These are phyloP conservation scores for Drosophila melanosoma DNA, from an alignment of 2,888 invertebrate species.

Conservation along the genomic window DNA sequence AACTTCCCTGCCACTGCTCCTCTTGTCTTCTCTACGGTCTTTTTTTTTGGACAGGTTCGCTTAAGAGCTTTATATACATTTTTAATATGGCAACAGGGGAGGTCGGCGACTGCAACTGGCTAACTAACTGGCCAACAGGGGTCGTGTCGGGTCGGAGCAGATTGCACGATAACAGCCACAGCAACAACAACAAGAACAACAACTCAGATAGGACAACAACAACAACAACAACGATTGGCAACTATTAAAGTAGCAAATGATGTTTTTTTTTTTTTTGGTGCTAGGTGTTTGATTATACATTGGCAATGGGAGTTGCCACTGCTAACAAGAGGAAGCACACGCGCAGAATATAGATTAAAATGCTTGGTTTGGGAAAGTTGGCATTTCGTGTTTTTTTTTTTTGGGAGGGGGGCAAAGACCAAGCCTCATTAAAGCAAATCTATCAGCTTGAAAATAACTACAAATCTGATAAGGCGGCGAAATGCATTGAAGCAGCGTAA, in stretches of 20 bases:
- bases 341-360: conserved; percentile 73
- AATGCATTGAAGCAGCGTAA: conserved; percentile 62
- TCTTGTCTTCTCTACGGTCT: neutral
- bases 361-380: conserved; percentile 26
- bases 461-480: conserved; percentile 75
- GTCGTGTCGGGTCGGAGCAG: conserved; percentile 59
- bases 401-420: conserved; percentile 2
- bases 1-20: neutral
- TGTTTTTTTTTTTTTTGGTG: conserved; percentile 51
- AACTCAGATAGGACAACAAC: conserved; percentile 35
- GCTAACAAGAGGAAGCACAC: conserved; percentile 62
- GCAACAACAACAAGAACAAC: conserved; percentile 27
- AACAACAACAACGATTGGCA: conserved; percentile 52
- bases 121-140: conserved; percentile 66
- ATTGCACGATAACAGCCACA: conserved; percentile 58
- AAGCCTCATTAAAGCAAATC: conserved; percentile 57
- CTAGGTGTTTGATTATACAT: conserved; percentile 22
- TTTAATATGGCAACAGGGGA: conserved; percentile 66
- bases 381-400: conserved; percentile 8
- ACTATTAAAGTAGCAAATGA: conserved; percentile 80
- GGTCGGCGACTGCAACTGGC: conserved; percentile 43
- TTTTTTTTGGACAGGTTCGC: conserved; percentile 64
- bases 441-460: conserved; percentile 69
- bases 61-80: conserved; percentile 80
- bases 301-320: conserved; percentile 24